These are phyloP conservation scores for Drosophila seguyi DNA, from an alignment of 1,140 invertebrate genomes.

Conservation along the genomic window DNA sequence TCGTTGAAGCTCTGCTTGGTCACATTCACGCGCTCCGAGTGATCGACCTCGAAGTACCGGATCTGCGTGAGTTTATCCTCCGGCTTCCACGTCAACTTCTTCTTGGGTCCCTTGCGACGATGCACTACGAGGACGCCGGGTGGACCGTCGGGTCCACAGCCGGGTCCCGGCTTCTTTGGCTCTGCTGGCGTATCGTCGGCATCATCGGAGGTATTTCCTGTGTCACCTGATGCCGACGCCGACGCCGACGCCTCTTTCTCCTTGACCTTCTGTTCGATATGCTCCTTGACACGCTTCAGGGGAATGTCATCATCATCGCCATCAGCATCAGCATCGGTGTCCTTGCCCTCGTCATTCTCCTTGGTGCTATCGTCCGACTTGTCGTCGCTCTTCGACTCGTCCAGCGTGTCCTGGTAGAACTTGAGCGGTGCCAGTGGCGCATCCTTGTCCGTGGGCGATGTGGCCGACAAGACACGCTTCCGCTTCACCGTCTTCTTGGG, in stretches of 20 bases:
- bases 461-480: constrained; percentile 89
- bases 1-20: constrained; percentile 95
- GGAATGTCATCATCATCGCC: constrained; percentile 81
- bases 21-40: constrained; percentile 97
- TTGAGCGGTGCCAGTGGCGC: constrained; percentile 88
- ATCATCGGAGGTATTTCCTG: constrained; percentile 59
- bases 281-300: constrained; percentile 81
- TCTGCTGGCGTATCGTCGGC: constrained; percentile 52
- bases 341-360: constrained; percentile 80
- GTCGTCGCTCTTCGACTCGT: constrained; percentile 87
- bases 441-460: constrained; percentile 87
- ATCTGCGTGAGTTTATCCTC: constrained; percentile 92
- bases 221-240: constrained; percentile 27
- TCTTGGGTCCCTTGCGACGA: constrained; percentile 90
- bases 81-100: constrained; percentile 93
- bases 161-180: constrained; percentile 76
- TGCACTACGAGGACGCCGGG: constrained; percentile 80
- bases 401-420: constrained; percentile 97
- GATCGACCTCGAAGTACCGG: constrained; percentile 96
- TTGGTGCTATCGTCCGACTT: constrained; percentile 86
- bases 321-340: constrained; percentile 53
- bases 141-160: constrained; percentile 82
- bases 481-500: constrained; percentile 90
- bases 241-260: constrained; percentile 56
- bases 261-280: constrained; percentile 77